Conservation (phyloP, 2,888 invertebrate species). For the Fabriciana adippe region DNA sequence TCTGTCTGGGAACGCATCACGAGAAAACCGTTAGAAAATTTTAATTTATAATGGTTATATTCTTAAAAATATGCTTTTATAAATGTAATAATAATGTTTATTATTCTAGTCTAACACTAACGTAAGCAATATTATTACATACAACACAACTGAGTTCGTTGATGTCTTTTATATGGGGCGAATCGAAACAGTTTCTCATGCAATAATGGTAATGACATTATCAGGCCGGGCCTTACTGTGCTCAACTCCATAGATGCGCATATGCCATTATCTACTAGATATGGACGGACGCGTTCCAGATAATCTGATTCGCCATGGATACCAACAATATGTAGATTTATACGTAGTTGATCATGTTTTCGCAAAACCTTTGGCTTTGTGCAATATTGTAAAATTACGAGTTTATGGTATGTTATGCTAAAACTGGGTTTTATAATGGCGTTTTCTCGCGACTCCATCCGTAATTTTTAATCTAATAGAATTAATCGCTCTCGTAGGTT, state of each 20-base stretch:
- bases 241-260: slow-evolving; percentile 33
- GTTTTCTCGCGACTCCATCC: no score
- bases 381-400: slow-evolving; percentile 19
- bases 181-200: slow-evolving; percentile 45
- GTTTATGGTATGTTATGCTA: slow-evolving; percentile 1
- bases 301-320: slow-evolving; percentile 32
- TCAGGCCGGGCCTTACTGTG: slow-evolving; percentile 34
- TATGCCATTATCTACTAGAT: slow-evolving; percentile 36
- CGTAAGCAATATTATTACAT: slow-evolving; percentile 10
- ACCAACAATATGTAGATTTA: slow-evolving; percentile 22
- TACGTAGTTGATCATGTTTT: slow-evolving; percentile 9
- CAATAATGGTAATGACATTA: slow-evolving; percentile 39
- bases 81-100: no score
- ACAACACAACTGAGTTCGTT: slow-evolving; percentile 49
- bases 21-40: no score
- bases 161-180: slow-evolving; percentile 64
- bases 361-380: slow-evolving; percentile 19
- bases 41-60: no score
- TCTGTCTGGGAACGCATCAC: no score
- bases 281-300: slow-evolving; percentile 16
- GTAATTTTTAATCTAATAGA: no score
- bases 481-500: no score
- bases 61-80: no score
- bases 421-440: no score
- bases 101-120: background rate